Base-by-base conservation (phyloP, 2,888 invertebrate species). In the Drosophila cracens region DNA sequence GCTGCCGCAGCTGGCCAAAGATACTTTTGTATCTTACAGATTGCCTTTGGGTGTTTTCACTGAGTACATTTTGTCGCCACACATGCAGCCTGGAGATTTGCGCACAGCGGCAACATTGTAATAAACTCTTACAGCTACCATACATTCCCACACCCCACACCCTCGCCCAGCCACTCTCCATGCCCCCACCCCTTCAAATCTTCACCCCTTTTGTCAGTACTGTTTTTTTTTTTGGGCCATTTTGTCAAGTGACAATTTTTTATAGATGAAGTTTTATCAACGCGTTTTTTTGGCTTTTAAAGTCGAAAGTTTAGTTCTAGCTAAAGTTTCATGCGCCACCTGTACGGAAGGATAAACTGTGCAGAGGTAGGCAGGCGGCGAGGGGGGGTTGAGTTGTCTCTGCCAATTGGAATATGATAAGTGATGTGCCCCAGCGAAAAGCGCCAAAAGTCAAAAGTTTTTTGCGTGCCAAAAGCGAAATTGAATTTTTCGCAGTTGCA, bases 401-500 rank as follows among this genome's bases (percentile, higher is more conserved):
- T 57, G 61, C 54, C 79, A 81, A 71, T 83, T 71, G 63, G 71
- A 87, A 87, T 84, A 84, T 84, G 84, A 84, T 90, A 84, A 84
- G 84, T 85, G 90, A 64, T 69, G 82, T 63, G 70, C 67, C 48
- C 31, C 59, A 49, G 53, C 59, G 51, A 66, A 52, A 58, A 60
- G 43, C 57, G 62, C 59, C 68, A 51, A 65, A 72, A 63, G 66
- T 54, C 54, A 62, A 62, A 56, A 66, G 66, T 67, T 63, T 68
- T 66, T 57, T 60, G 70, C 60, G 77, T 80, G 83, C 74, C 70
- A 83, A 85, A 89, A 85, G 81, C 82, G 87, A 90, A 87, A 87
- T 87, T 87, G 87, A 87, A 87, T 90, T 89, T 87, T 72, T 63
- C 83, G 65, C 70, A 71, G 75, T 77, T 90, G 87, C 87, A 79